Evolutionary conservation across 2,888 invertebrate species (phyloP).

Genomic region (Meliscaeva auricollis): DNA sequence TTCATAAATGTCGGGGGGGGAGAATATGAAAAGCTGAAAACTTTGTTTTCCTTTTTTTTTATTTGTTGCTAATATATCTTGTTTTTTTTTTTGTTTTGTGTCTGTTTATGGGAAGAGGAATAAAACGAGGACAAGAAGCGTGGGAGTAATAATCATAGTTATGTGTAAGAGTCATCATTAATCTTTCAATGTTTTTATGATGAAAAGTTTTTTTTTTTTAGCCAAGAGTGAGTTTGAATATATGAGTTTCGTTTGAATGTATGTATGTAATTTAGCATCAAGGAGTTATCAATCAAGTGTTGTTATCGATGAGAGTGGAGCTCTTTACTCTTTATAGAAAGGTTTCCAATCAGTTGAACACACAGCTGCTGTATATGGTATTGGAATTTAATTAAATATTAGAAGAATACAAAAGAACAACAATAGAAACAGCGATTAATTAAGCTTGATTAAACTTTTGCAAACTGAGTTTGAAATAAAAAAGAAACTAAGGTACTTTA

Average conservation of each 20-base stretch:
- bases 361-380: neutral
- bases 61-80: no score
- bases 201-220: neutral
- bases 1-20: no score
- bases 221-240: neutral
- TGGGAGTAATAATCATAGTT: slow-evolving; percentile 30
- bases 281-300: slow-evolving; percentile 60
- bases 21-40: no score
- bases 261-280: neutral
- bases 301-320: slow-evolving; percentile 41
- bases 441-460: neutral
- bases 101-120: neutral
- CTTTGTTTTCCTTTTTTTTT: no score
- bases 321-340: neutral
- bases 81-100: neutral
- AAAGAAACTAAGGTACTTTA: no score
- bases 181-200: slow-evolving; percentile 60
- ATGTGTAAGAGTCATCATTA: slow-evolving; percentile 59
- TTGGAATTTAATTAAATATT: neutral
- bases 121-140: no score
- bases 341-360: slow-evolving; percentile 1
- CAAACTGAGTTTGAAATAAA: no score
- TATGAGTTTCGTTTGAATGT: neutral
- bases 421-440: neutral
- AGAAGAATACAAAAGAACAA: neutral